Percentiles rank a stretch among this genome's conserved stretches.
Conservation (phyloP, 2,797 vertebrate species). For the Dromococcyx pavoninus region DNA sequence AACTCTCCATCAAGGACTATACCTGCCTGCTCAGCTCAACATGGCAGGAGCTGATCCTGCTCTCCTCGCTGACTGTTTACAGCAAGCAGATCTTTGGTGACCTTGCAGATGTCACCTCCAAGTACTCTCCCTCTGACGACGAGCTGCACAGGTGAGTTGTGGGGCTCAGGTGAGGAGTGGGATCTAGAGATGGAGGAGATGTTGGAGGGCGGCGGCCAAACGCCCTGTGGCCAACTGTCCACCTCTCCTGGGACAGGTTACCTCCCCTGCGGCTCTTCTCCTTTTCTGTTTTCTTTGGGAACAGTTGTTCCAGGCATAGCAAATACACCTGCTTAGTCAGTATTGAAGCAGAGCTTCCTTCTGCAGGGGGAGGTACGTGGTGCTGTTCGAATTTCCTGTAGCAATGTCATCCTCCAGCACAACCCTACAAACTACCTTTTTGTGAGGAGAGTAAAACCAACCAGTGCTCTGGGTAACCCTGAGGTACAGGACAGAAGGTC, state of each 20-base stretch:
- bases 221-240: not conserved
- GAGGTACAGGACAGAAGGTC: not conserved
- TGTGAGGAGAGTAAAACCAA: not conserved
- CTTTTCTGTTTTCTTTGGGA: not conserved
- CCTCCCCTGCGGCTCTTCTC: not conserved
- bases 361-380: not conserved
- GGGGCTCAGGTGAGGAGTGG: not conserved
- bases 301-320: not conserved
- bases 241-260: not conserved
- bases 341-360: not conserved
- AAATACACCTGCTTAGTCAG: not conserved
- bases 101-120: slow-evolving; percentile 93
- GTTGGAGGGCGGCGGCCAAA: not conserved
- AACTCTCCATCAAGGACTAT: slow-evolving; percentile 98
- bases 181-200: not conserved
- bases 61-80: slow-evolving; percentile 96
- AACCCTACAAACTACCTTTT: not conserved
- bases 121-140: slow-evolving; percentile 93
- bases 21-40: slow-evolving; percentile 96
- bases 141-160: slow-evolving; percentile 92
- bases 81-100: slow-evolving; percentile 96
- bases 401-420: not conserved
- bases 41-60: slow-evolving; percentile 97
- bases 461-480: not conserved
- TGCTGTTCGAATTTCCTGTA: not conserved